phyloP scores from a whole-genome alignment of 1,140 invertebrate genomes.

The Colletes gigas region DNA sequence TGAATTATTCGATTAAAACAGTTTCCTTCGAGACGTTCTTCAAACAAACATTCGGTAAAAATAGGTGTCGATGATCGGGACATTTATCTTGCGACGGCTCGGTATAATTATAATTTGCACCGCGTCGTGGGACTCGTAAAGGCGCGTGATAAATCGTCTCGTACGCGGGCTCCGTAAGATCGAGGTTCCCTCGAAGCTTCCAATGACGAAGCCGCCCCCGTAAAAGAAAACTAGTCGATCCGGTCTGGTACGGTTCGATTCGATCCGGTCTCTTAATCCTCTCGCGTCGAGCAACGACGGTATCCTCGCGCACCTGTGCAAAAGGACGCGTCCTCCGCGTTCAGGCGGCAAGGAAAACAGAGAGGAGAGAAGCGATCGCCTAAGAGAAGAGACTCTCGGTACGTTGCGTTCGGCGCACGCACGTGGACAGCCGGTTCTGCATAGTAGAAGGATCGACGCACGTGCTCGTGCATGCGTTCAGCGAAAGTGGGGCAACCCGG shows the following conservation, averaged over 20 bases:
- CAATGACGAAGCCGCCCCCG: background rate
- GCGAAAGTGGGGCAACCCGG: constrained; percentile 64
- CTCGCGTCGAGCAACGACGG: background rate
- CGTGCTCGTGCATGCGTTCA: constrained; percentile 66
- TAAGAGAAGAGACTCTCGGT: background rate
- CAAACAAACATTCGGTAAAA: too few species aligned
- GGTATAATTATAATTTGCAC: too few species aligned
- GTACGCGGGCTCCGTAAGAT: too few species aligned
- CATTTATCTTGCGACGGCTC: too few species aligned
- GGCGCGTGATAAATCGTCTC: too few species aligned
- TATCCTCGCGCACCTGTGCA: constrained; percentile 11
- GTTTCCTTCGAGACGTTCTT: too few species aligned
- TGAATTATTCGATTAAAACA: too few species aligned
- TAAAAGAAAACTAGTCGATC: background rate
- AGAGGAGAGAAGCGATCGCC: background rate
- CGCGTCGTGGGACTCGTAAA: too few species aligned
- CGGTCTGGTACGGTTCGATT: background rate
- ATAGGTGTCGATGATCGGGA: too few species aligned
- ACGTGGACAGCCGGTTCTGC: constrained; percentile 52
- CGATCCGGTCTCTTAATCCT: constrained; percentile 3
- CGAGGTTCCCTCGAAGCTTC: too few species aligned
- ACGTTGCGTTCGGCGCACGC: constrained; percentile 17
- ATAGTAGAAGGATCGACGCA: constrained; percentile 46
- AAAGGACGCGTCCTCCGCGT: background rate
- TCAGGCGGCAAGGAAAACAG: background rate